A percentile compares a stretch with the other conserved stretches of the same genome.
Evolutionary conservation across 1,140 invertebrate species (phyloP).

Genomic region (Drosophila pseudoobscura): DNA sequence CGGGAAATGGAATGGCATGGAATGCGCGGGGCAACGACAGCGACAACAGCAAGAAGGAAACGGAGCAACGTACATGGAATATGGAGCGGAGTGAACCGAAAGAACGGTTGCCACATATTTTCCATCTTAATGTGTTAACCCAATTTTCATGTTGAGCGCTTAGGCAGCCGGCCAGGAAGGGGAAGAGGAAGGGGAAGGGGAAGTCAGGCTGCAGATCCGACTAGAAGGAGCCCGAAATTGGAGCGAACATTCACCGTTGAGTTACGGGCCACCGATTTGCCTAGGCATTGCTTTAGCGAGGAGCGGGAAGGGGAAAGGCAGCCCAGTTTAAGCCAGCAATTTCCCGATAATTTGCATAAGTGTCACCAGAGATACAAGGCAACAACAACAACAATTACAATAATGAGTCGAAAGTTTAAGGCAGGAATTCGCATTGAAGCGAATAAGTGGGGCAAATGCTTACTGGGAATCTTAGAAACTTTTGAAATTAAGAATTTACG

Average conservation of each 20-base stretch:
- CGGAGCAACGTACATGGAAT: no score
- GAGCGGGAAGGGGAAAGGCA: neutral
- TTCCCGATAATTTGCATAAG: conserved; percentile 63
- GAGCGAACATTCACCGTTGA: conserved; percentile 22
- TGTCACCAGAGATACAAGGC: conserved; percentile 24
- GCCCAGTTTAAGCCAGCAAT: conserved; percentile 27
- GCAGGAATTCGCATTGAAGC: neutral
- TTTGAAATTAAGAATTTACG: neutral
- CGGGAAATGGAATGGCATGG: conserved; percentile 16
- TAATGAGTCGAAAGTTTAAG: conserved; percentile 19
- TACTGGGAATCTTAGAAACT: neutral
- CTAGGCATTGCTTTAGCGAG: neutral
- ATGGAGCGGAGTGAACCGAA: neutral
- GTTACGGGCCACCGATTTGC: conserved; percentile 20
- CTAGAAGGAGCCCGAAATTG: conserved; percentile 13
- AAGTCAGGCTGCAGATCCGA: neutral
- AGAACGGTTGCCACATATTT: conserved; percentile 44
- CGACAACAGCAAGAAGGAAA: neutral
- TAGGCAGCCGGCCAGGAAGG: conserved; percentile 17
- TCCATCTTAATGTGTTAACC: conserved; percentile 73
- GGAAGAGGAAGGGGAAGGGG: neutral
- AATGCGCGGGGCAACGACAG: conserved; percentile 41
- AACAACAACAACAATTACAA: neutral
- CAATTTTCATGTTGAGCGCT: conserved; percentile 70
- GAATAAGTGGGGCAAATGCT: no score